These are phyloP conservation scores for Tokudaia muenninki DNA, from an alignment of 2,797 vertebrate genomes.

Conservation along the genomic window DNA sequence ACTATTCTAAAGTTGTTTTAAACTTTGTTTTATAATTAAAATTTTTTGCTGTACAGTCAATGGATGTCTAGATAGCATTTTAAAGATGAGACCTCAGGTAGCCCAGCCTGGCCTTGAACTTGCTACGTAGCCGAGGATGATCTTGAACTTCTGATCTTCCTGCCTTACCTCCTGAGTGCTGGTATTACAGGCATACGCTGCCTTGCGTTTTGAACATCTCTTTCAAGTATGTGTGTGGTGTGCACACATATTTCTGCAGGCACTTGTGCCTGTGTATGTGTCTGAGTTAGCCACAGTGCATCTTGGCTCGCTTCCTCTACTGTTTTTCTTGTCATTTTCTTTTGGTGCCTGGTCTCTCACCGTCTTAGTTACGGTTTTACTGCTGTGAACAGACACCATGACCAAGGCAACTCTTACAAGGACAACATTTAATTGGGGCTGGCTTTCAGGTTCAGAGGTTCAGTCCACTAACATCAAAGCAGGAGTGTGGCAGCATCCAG, in stretches of 20 bases:
- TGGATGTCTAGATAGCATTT: neutral
- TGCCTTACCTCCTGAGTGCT: neutral
- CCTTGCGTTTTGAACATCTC: neutral
- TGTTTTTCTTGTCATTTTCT: neutral
- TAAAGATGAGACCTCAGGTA: neutral
- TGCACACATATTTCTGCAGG: neutral
- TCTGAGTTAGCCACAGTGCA: neutral
- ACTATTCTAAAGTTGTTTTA: constrained; percentile 41
- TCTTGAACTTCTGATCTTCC: neutral
- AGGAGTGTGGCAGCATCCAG: no score
- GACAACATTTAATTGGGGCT: no score
- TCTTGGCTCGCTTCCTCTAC: neutral
- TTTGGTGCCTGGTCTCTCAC: neutral
- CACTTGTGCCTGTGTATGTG: neutral
- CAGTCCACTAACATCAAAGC: no score
- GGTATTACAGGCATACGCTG: no score
- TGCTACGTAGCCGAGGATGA: neutral
- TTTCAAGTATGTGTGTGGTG: neutral
- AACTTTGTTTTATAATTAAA: constrained; percentile 51
- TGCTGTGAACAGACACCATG: no score
- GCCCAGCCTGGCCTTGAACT: neutral
- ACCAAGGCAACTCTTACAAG: no score
- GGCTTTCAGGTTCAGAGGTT: no score
- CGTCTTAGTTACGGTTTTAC: neutral
- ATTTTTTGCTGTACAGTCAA: neutral